A percentile compares a stretch with the other conserved stretches of the same genome.
Conservation (phyloP, 2,888 invertebrate genomes). For the Tridacna crocea region DNA sequence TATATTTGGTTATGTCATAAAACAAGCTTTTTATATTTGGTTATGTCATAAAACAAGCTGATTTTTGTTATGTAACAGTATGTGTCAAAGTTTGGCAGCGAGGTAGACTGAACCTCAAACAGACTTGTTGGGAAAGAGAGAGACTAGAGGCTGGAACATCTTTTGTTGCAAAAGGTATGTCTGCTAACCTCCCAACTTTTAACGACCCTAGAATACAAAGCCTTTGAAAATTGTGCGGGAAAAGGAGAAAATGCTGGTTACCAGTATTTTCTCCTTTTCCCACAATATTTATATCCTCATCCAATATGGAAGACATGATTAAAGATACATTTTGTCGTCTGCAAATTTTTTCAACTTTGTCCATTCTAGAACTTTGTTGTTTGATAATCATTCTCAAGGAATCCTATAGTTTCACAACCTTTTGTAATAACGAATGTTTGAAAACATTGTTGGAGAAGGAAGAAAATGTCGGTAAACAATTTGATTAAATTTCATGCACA, state of each 20-base stretch:
- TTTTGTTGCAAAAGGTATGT: constrained; percentile 48
- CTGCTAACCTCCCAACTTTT: background rate
- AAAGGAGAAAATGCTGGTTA: background rate
- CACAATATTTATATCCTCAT: background rate
- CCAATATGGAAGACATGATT: too few relatives aligned
- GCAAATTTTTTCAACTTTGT: background rate
- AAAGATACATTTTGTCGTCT: too few relatives aligned
- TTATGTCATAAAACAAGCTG: background rate
- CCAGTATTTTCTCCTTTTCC: background rate
- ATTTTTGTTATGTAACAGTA: constrained; percentile 21
- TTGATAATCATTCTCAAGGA: too few relatives aligned
- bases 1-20: too few relatives aligned
- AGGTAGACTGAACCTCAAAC: constrained; percentile 40
- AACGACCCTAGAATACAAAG: background rate
- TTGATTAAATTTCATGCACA: too few relatives aligned
- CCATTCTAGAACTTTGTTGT: background rate
- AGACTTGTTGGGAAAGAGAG: constrained; percentile 37
- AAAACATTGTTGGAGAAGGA: too few relatives aligned
- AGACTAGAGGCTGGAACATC: constrained; percentile 41
- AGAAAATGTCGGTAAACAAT: too few relatives aligned
- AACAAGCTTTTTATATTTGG: background rate
- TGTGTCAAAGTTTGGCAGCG: constrained; percentile 27
- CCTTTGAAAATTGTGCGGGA: background rate
- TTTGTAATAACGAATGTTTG: too few relatives aligned
- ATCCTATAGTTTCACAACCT: too few relatives aligned